These are phyloP conservation scores for Euleptes europaea DNA, from an alignment of 2,113 vertebrate species.

Conservation along the genomic window DNA sequence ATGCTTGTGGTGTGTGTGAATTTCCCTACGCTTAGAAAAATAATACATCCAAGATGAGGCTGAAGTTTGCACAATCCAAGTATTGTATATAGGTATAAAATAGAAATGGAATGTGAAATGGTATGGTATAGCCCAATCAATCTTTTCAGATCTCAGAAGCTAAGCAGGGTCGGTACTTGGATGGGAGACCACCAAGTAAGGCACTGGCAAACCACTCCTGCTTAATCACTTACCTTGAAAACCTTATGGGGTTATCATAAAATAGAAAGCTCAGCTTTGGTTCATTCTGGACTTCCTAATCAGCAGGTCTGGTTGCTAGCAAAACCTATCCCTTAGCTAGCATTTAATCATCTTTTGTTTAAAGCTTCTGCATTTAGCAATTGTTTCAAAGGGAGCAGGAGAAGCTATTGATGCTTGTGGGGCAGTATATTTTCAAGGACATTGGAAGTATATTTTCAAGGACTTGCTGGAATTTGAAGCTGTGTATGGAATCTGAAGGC, in stretches of 20 bases:
- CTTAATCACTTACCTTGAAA: too few species aligned
- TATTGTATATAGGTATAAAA: neutral
- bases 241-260: too few species aligned
- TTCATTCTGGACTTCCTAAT: neutral
- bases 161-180: too few species aligned
- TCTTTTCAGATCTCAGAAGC: too few species aligned
- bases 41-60: neutral
- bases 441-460: neutral
- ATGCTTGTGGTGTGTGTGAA: too few species aligned
- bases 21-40: neutral
- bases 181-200: too few species aligned
- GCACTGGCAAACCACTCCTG: too few species aligned
- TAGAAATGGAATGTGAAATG: neutral
- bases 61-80: neutral
- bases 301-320: neutral
- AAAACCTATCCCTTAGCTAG: neutral
- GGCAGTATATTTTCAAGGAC: neutral
- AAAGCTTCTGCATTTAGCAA: neutral
- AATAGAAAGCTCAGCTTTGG: neutral
- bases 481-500: neutral
- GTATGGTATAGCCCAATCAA: too few species aligned
- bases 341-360: neutral
- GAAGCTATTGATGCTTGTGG: neutral
- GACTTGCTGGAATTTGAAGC: slow-evolving; percentile 19
- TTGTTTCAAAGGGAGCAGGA: neutral